A percentile compares a stretch with the other conserved stretches of the same genome.
Evolutionary conservation across 2,888 invertebrate species (phyloP).

Genomic region (Leptopterna dolabrata): DNA sequence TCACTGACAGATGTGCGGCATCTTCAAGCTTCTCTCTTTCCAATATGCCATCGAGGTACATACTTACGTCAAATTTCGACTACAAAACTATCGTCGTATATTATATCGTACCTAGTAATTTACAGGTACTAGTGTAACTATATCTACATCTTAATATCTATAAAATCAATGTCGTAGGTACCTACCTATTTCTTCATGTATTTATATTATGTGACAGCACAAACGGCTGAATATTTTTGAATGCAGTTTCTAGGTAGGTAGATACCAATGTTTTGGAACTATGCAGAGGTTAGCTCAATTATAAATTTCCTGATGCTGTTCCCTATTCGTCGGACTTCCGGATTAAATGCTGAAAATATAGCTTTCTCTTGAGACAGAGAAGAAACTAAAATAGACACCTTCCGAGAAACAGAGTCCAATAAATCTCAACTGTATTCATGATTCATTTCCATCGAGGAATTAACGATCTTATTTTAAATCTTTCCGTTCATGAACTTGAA

Average conservation of each 20-base stretch:
- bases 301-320: not conserved
- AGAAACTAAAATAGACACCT: not conserved
- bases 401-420: not conserved
- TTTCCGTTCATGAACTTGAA: not conserved
- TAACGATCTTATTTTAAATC: not conserved
- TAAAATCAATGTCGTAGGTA: no score
- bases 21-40: conserved; percentile 63
- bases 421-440: not conserved
- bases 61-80: not conserved
- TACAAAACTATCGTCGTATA: no score
- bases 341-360: not conserved
- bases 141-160: no score
- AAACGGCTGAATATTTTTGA: no score
- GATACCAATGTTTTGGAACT: no score
- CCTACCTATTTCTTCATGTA: no score
- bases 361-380: not conserved
- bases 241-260: no score
- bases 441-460: not conserved
- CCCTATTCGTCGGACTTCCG: not conserved
- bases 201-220: no score
- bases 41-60: conserved; percentile 63
- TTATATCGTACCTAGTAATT: no score
- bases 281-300: not conserved
- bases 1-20: conserved; percentile 60
- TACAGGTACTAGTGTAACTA: no score